phyloP scores from a whole-genome alignment of 2,888 invertebrate species.

The Epinotia bilunana region DNA sequence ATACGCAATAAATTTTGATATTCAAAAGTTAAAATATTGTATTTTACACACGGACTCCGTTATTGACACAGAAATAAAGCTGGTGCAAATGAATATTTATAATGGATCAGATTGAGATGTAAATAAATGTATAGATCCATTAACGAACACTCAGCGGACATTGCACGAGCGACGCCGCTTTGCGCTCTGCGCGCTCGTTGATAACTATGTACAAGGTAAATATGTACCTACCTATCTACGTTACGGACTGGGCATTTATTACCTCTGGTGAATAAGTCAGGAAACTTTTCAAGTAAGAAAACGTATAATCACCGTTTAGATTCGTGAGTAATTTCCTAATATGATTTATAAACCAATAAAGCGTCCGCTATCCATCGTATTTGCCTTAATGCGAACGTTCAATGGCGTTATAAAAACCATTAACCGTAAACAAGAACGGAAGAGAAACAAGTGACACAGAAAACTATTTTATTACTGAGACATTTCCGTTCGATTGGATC shows the following conservation, averaged over 20 bases:
- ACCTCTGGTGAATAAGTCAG: constrained; percentile 21
- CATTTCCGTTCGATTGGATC: constrained; percentile 70
- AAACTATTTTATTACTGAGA: constrained; percentile 71
- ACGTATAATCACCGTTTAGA: constrained; percentile 24
- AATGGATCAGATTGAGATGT: constrained; percentile 70
- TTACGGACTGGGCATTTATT: constrained; percentile 18
- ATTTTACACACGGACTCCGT: constrained; percentile 59
- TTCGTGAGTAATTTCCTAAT: constrained; percentile 37
- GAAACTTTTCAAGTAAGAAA: constrained; percentile 16
- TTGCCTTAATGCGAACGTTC: constrained; percentile 49
- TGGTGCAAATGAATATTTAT: constrained; percentile 71
- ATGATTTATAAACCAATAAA: constrained; percentile 39
- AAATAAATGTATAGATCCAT: constrained; percentile 71
- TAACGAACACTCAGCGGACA: constrained; percentile 62
- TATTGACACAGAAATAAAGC: constrained; percentile 68
- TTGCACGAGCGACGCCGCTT: constrained; percentile 52
- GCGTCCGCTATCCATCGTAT: constrained; percentile 34
- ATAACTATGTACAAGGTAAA: constrained; percentile 26
- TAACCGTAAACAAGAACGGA: constrained; percentile 68
- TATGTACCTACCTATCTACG: constrained; percentile 12
- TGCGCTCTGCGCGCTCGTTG: constrained; percentile 35
- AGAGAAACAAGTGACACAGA: constrained; percentile 67
- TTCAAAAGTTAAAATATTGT: constrained; percentile 52
- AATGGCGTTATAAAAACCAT: constrained; percentile 64
- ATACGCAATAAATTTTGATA: constrained; percentile 52